These are phyloP conservation scores for Elmis aenea DNA, from an alignment of 2,888 invertebrate species.

Conservation along the genomic window DNA sequence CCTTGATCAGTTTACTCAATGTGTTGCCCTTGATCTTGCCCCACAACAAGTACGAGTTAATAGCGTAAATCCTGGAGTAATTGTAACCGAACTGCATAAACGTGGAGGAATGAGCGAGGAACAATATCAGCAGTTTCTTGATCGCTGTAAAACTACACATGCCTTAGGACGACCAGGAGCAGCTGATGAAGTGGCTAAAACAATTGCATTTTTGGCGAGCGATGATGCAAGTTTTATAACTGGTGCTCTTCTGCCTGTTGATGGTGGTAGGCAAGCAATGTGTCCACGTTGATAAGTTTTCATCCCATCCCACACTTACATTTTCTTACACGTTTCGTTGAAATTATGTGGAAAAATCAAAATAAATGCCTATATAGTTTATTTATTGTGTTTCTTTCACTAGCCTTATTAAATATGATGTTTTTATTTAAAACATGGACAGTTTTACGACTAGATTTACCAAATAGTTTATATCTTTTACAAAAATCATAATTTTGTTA, in stretches of 20 bases:
- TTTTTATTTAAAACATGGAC: no score
- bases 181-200: constrained; percentile 79
- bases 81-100: constrained; percentile 81
- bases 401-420: no score
- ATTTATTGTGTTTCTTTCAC: no score
- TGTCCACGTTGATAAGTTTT: constrained; percentile 89
- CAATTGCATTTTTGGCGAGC: constrained; percentile 90
- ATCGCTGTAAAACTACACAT: constrained; percentile 81
- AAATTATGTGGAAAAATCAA: no score
- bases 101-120: constrained; percentile 80
- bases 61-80: constrained; percentile 90
- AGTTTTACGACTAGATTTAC: no score
- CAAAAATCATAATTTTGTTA: no score
- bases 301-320: no score
- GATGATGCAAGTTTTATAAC: constrained; percentile 86
- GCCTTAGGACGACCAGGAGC: constrained; percentile 84
- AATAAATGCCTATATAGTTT: no score
- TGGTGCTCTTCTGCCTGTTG: constrained; percentile 82
- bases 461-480: no score
- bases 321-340: no score
- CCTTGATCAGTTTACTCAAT: constrained; percentile 91
- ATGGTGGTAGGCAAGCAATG: constrained; percentile 93
- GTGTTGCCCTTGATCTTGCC: constrained; percentile 83
- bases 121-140: constrained; percentile 78
- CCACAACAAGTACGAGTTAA: constrained; percentile 82